Percentiles rank a stretch among this genome's conserved stretches.
phyloP scores from a whole-genome alignment of 2,113 vertebrate genomes.

The Paradisaea rubra region DNA sequence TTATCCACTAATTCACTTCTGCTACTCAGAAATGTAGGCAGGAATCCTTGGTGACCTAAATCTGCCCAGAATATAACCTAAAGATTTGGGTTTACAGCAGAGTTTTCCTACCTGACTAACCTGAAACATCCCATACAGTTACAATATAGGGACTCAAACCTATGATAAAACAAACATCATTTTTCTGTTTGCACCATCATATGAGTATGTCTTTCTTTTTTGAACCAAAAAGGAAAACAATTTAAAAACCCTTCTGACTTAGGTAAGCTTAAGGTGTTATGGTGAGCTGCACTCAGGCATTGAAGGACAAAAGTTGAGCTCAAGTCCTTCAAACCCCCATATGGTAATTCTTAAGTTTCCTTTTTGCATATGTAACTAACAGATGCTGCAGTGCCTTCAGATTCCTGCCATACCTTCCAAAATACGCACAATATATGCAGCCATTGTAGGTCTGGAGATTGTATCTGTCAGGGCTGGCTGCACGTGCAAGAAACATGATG shows the following conservation, averaged over 20 bases:
- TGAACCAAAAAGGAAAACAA: not conserved
- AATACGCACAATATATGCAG: conserved; percentile 63
- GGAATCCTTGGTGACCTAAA: not conserved
- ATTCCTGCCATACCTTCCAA: conserved; percentile 72
- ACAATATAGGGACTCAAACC: not conserved
- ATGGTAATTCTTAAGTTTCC: conserved; percentile 53
- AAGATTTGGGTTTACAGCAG: not conserved
- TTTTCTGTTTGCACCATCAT: not conserved
- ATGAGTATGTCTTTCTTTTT: not conserved
- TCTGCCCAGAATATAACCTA: not conserved
- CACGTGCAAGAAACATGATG: conserved; percentile 51
- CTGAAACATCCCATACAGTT: not conserved
- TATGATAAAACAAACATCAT: not conserved
- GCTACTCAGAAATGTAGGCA: not conserved
- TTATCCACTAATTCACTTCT: not conserved
- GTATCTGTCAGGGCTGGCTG: conserved; percentile 73
- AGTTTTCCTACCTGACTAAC: not conserved
- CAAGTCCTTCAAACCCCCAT: conserved; percentile 41
- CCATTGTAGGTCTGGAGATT: conserved; percentile 68
- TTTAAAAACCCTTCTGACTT: not conserved
- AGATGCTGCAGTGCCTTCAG: conserved; percentile 62
- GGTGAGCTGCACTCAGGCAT: not conserved
- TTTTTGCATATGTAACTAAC: conserved; percentile 55
- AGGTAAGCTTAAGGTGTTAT: not conserved
- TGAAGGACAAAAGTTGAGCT: conserved; percentile 20